Evolutionary conservation across 2,113 vertebrate species (phyloP), one percentile per base, ranked within the genome.

Genomic region (Dipodomys ordii): DNA sequence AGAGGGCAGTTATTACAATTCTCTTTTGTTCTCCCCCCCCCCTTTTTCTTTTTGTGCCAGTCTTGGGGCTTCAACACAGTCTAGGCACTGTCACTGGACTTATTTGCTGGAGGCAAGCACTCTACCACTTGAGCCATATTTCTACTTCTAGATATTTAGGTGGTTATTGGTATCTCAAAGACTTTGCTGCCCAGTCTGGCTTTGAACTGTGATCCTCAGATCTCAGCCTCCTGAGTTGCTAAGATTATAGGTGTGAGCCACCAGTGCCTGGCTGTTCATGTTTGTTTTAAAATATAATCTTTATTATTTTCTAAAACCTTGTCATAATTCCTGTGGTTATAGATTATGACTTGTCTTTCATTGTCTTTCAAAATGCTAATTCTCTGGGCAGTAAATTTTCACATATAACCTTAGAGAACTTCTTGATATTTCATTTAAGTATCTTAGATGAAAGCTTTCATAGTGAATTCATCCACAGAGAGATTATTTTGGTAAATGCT

Each of bases 221-320:
- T 57, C 12, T 18, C 53, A 57, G 53, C 53, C 53, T 57, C 53
- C 53, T 57, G 53, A 57, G 53, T 18, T 18, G 15, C 53, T 57
- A 57, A 57, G 15, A 13, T 57, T 57, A 57, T 13, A 57, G 53
- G 53, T 57, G 16, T 57, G 53, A 57, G 53, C 53, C 53, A 57
- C 53, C 15, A 57, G 53, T 16, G 15, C 53, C 53, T 18, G 15
- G 53, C n/a, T 60, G 30, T 68, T 68, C n/a, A 44, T 57, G 53
- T 80, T 93, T 80, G 16, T 69, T 96, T 93, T 94, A 78, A 88
- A 84, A 67, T 53, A 72, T 77, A 80, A 16, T 78, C 78, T 19
- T 87, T 15, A 69, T 73, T 77, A 62, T 57, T 57, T 57, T 81
- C 22, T 72, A 22, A 46, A 87, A 62, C 27, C 11, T 74, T 67